Percentiles rank a stretch among this genome's conserved stretches.
These are phyloP conservation scores for Zaprionus lineosus DNA, from an alignment of 2,888 invertebrate genomes.

Conservation along the genomic window DNA sequence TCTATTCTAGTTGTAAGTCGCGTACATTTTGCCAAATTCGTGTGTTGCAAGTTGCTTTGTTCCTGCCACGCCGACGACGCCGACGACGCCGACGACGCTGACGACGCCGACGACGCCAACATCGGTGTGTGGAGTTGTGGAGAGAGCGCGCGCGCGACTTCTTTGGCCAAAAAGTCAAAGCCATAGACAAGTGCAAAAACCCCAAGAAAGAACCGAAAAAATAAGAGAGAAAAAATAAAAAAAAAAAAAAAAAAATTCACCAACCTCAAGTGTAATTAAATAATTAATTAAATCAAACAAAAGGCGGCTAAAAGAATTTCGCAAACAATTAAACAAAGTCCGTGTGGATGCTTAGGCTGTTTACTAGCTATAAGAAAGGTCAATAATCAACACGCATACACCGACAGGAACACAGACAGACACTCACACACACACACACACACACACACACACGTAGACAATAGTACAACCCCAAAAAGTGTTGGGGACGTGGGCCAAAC, in stretches of 20 bases:
- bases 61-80: slow-evolving; percentile 53
- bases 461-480: slow-evolving; percentile 19
- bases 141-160: slow-evolving; percentile 76
- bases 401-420: slow-evolving; percentile 7
- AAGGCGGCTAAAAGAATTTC: slow-evolving; percentile 59
- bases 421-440: slow-evolving; percentile 34
- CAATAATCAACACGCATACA: slow-evolving; percentile 60
- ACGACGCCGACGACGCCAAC: slow-evolving; percentile 30
- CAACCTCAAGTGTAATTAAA: slow-evolving; percentile 73
- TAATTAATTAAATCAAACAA: slow-evolving; percentile 77
- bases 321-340: slow-evolving; percentile 63
- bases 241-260: slow-evolving; percentile 46
- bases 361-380: slow-evolving; percentile 64
- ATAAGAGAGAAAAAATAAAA: too few relatives aligned
- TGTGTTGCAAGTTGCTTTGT: slow-evolving; percentile 46
- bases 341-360: slow-evolving; percentile 32
- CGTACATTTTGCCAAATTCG: slow-evolving; percentile 13
- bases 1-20: slow-evolving; percentile 33
- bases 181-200: slow-evolving; percentile 30
- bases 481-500: slow-evolving; percentile 46
- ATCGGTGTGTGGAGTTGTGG: slow-evolving; percentile 63
- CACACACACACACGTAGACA: neutral
- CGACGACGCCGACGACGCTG: slow-evolving; percentile 25
- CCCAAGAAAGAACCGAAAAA: too few relatives aligned
- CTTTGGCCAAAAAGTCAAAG: slow-evolving; percentile 24